Conservation (phyloP, 2,888 invertebrate genomes). For the Cheilosia impressa region DNA sequence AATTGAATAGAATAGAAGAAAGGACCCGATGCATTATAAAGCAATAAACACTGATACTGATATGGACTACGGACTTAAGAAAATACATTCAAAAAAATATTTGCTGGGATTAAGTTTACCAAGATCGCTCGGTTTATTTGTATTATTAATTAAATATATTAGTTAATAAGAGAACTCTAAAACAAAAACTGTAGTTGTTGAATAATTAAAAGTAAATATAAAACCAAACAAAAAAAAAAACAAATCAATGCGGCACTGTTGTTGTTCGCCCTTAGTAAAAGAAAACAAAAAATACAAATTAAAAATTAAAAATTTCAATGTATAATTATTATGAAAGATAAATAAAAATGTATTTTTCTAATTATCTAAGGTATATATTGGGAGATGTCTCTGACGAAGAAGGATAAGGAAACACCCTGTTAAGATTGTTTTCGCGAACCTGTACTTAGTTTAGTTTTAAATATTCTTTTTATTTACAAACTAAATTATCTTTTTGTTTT, state of each 20-base stretch:
- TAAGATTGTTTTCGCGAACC: constrained; percentile 36
- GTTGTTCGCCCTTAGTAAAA: constrained; percentile 66
- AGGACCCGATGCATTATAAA: constrained; percentile 52
- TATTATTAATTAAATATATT: constrained; percentile 55
- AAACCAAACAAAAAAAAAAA: constrained; percentile 7
- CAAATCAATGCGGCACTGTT: constrained; percentile 47
- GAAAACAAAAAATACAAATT: neutral
- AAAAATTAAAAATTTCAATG: constrained; percentile 58
- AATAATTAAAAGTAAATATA: constrained; percentile 48
- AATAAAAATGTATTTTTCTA: constrained; percentile 75
- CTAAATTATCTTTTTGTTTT: neutral
- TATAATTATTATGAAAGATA: constrained; percentile 69
- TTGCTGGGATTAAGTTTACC: constrained; percentile 75
- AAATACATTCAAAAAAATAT: constrained; percentile 61
- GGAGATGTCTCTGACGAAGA: constrained; percentile 56
- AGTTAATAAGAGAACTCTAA: constrained; percentile 54
- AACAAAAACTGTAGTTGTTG: constrained; percentile 68
- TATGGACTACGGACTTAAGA: constrained; percentile 25
- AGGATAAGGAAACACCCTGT: constrained; percentile 36
- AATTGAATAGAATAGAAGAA: constrained; percentile 56
- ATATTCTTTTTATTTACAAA: neutral
- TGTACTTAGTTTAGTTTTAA: constrained; percentile 47
- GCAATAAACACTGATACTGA: neutral
- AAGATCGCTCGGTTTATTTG: constrained; percentile 73
- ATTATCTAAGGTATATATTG: constrained; percentile 68